Evolutionary conservation across 2,797 vertebrate species (phyloP).

Genomic region (Potorous gilbertii): DNA sequence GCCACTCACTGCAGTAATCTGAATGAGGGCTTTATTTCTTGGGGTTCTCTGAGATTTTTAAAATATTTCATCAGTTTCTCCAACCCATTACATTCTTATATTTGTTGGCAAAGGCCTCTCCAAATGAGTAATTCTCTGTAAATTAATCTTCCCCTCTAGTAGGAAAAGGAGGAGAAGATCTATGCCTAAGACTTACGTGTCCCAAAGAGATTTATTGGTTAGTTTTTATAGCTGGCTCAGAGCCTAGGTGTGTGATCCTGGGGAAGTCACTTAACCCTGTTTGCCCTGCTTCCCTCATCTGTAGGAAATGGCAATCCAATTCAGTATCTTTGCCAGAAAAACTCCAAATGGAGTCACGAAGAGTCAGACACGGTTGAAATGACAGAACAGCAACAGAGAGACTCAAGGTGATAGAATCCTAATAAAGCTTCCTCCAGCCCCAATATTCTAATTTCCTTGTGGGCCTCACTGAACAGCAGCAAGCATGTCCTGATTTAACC

Average conservation of each 20-base stretch:
- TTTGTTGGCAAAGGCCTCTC: not conserved
- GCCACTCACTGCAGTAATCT: not conserved
- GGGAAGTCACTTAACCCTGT: not conserved
- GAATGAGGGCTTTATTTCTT: not conserved
- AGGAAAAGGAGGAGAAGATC: not conserved
- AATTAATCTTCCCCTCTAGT: not conserved
- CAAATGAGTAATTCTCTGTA: not conserved
- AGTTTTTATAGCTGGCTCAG: not conserved
- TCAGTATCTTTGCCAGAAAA: not conserved
- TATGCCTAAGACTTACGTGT: not conserved
- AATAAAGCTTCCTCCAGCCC: too few relatives aligned
- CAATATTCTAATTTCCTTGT: too few relatives aligned
- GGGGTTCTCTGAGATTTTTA: not conserved
- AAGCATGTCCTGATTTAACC: too few relatives aligned
- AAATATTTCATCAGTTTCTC: not conserved
- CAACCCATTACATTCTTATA: not conserved
- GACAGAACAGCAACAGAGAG: not conserved
- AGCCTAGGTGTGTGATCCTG: not conserved
- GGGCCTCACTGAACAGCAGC: too few relatives aligned
- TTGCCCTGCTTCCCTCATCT: not conserved
- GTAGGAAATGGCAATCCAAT: not conserved
- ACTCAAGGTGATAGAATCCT: not conserved
- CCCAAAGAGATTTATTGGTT: not conserved
- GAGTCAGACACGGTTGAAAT: not conserved
- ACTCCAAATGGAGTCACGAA: not conserved